These are phyloP conservation scores for Echinops telfairi DNA, from an alignment of 2,113 vertebrate genomes.

Conservation along the genomic window DNA sequence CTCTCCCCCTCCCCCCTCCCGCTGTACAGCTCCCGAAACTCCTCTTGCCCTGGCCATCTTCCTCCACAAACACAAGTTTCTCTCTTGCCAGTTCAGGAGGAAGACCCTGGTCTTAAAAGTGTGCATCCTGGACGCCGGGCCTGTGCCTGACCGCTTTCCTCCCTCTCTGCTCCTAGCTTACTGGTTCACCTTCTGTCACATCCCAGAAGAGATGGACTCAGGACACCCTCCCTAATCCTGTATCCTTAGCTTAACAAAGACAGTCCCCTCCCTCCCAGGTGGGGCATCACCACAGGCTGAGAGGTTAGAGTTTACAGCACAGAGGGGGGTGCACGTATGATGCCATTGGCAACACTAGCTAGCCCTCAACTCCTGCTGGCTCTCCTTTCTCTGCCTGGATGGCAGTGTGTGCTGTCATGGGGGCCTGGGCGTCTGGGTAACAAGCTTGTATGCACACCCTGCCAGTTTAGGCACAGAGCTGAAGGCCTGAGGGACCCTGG, in stretches of 20 bases:
- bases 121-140: background rate
- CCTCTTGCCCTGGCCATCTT: background rate
- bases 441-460: too few species aligned
- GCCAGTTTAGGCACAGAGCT: too few species aligned
- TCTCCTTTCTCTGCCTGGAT: too few species aligned
- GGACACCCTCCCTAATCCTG: background rate
- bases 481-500: background rate
- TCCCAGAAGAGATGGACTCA: background rate
- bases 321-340: too few species aligned
- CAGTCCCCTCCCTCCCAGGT: background rate
- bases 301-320: background rate
- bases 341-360: too few species aligned
- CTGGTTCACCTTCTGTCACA: background rate
- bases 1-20: background rate
- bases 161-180: background rate
- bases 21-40: background rate
- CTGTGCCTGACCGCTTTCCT: background rate
- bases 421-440: too few species aligned
- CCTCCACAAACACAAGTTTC: background rate
- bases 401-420: too few species aligned
- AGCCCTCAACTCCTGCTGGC: too few species aligned
- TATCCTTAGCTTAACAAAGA: background rate
- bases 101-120: background rate
- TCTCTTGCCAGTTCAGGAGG: background rate
- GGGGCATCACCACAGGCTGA: background rate